These are phyloP conservation scores for Epizoanthus fatuus DNA, from an alignment of 92 coral and sea anemone genomes.

Conservation along the genomic window DNA sequence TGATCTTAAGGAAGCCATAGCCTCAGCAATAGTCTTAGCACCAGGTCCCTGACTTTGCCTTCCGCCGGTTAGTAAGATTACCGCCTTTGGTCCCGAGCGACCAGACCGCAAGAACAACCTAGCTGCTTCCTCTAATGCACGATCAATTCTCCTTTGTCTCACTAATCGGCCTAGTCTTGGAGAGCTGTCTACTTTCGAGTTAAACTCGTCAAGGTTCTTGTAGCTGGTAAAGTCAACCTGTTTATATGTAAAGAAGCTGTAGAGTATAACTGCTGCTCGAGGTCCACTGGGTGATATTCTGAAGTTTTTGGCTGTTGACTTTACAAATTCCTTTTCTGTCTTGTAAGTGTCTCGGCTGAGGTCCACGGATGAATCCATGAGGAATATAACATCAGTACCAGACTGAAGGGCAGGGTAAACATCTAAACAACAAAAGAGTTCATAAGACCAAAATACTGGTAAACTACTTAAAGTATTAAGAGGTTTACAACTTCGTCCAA, in stretches of 20 bases:
- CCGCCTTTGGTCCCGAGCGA: constrained; percentile 38
- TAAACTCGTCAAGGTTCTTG: constrained; percentile 44
- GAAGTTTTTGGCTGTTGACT: constrained; percentile 77
- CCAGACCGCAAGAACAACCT: constrained; percentile 39
- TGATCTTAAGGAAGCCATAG: constrained; percentile 47
- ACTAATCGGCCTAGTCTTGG: constrained; percentile 53
- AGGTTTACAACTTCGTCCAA: too few species aligned
- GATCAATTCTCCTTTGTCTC: constrained; percentile 63
- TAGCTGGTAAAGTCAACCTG: constrained; percentile 59
- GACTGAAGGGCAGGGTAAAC: constrained; percentile 12
- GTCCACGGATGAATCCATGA: constrained; percentile 81
- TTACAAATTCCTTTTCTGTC: constrained; percentile 82
- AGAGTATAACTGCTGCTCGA: constrained; percentile 88
- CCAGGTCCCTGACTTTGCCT: constrained; percentile 45
- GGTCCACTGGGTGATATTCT: constrained; percentile 79
- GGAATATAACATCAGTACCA: constrained; percentile 56
- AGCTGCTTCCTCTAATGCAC: constrained; percentile 62
- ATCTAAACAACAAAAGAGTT: background rate
- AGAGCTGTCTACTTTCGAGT: constrained; percentile 46
- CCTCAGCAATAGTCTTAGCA: constrained; percentile 23
- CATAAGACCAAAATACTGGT: background rate
- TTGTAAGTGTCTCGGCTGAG: constrained; percentile 74
- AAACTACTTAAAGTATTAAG: too few species aligned
- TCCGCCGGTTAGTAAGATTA: constrained; percentile 70
- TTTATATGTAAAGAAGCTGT: constrained; percentile 65